Conservation (phyloP, 1,140 invertebrate genomes). For the Nasonia giraulti region DNA sequence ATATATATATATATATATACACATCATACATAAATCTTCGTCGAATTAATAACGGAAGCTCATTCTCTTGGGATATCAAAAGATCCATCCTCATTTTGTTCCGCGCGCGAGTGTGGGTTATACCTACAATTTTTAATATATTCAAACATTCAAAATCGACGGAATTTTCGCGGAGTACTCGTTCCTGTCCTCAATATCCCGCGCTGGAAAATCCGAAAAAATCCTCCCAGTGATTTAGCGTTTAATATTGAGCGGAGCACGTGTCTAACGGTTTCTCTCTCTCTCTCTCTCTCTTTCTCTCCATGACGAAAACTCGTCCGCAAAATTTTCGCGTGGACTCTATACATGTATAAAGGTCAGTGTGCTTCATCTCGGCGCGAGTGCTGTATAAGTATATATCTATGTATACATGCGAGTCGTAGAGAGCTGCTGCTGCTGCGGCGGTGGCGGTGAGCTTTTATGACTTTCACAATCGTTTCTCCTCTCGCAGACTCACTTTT, state of each 20-base stretch:
- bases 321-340: not conserved
- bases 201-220: too few species aligned
- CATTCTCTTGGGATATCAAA: not conserved
- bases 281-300: too few species aligned
- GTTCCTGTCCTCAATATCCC: not conserved
- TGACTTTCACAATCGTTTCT: constrained; percentile 17
- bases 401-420: not conserved
- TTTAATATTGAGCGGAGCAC: constrained; percentile 7
- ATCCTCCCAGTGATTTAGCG: not conserved
- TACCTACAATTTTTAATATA: too few species aligned
- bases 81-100: too few species aligned
- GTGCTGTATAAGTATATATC: too few species aligned
- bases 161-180: not conserved
- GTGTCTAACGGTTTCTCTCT: not conserved
- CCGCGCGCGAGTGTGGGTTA: too few species aligned
- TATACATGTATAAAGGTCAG: not conserved
- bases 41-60: not conserved
- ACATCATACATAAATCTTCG: not conserved
- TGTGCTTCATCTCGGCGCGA: not conserved
- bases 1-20: not conserved
- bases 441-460: constrained; percentile 1
- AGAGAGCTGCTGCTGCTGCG: not conserved
- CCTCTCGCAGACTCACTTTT: not conserved
- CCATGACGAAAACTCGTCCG: not conserved
- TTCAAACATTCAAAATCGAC: too few species aligned